Evolutionary conservation across 2,888 invertebrate genomes (phyloP), one percentile per base, ranked within the genome.

Genomic region (Cremastinae sp.): DNA sequence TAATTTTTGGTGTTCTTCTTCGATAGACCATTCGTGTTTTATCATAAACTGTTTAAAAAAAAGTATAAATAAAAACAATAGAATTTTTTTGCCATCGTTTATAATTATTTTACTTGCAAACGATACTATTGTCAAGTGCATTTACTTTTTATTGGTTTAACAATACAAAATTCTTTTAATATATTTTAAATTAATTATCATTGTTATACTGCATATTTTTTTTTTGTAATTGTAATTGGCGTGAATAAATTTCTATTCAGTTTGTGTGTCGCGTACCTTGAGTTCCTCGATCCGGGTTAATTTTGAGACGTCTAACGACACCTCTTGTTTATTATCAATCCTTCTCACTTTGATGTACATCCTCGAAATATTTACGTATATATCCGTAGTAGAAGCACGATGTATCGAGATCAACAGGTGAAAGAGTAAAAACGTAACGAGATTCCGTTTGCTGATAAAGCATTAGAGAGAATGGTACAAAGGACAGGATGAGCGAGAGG

Each of bases 331-430:
- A 83, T 93, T 91, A 72, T 93, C 93, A 83, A 93, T 91, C 28
- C 92, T 89, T 77, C 93, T 90, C n/a, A 94, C 92, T 84, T 93
- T 92, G 14, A 95, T 93, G 88, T 94, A 94, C 94, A 95, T 94
- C 83, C 86, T 90, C 3, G n/a, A n/a, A 8, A 22, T 1, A 9
- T 16, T 22, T n/a, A n/a, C n/a, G n/a, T n/a, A 16, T 43, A 22
- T 45, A 2, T 43, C 37, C 4, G 8, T 14, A 12, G 8, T 20
- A 14, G 1, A 65, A 37, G 3, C 9, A 12, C 22, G 20, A 39
- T 10, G 12, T 7, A 18, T 37, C 16, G 8, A 51, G 18, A 8
- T 12, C 9, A 12, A 51, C n/a, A 22, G 39, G 20, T n/a, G 14
- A 49, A 35, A 12, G 20, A 12, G 5, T 5, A 59, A 45, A 59